Conservation (phyloP, 2,888 invertebrate genomes). For the Cotesia congregata region DNA sequence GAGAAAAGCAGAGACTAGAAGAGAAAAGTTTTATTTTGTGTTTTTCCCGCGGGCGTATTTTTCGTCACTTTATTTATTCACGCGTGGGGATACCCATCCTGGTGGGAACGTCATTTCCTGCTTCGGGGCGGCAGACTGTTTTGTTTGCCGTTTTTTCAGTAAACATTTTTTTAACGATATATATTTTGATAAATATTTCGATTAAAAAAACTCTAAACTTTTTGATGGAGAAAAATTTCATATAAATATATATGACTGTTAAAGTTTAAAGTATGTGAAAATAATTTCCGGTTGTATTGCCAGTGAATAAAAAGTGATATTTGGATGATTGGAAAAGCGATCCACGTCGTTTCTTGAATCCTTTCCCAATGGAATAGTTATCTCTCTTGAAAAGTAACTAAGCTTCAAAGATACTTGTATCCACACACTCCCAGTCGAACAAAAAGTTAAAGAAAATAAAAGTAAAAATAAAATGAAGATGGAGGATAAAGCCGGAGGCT, state of each 20-base stretch:
- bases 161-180: neutral
- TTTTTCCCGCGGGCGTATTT: constrained; percentile 35
- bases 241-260: constrained; percentile 1
- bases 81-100: constrained; percentile 30
- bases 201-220: neutral
- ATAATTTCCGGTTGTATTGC: constrained; percentile 33
- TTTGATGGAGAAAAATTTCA: neutral
- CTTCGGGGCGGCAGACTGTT: constrained; percentile 21
- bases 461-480: constrained; percentile 25
- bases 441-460: constrained; percentile 10
- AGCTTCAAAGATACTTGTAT: neutral
- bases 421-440: neutral
- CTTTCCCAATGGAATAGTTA: constrained; percentile 1
- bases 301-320: neutral
- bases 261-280: constrained; percentile 34
- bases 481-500: constrained; percentile 51
- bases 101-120: constrained; percentile 42
- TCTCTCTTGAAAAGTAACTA: neutral
- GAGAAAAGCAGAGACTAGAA: constrained; percentile 12
- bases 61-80: constrained; percentile 42
- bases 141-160: neutral
- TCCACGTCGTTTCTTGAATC: constrained; percentile 4
- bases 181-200: neutral
- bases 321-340: constrained; percentile 2
- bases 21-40: constrained; percentile 31